A percentile compares a stretch with the other conserved stretches of the same genome.
These are phyloP conservation scores for Lerema accius DNA, from an alignment of 1,140 invertebrate species.

Conservation along the genomic window DNA sequence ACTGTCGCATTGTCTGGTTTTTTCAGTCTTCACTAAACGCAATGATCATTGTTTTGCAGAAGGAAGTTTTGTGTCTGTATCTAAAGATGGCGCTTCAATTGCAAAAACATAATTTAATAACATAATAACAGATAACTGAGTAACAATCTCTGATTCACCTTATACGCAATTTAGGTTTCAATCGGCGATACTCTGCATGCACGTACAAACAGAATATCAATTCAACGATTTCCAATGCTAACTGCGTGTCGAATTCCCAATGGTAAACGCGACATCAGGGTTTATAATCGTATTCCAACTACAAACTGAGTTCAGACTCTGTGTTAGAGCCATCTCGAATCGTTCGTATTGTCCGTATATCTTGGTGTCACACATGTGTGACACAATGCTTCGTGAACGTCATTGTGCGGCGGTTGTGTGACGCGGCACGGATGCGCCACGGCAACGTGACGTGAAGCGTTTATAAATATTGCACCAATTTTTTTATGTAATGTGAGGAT, in stretches of 20 bases:
- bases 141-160: constrained; percentile 35
- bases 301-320: background rate
- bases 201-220: constrained; percentile 49
- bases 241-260: constrained; percentile 53
- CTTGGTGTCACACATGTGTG: constrained; percentile 18
- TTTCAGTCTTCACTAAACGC: too few relatives aligned
- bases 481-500: constrained; percentile 22
- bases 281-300: constrained; percentile 46
- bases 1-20: too few relatives aligned
- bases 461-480: constrained; percentile 36
- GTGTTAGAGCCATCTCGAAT: constrained; percentile 18
- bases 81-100: too few relatives aligned
- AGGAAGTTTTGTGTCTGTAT: too few relatives aligned
- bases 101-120: background rate
- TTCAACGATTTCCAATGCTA: constrained; percentile 54
- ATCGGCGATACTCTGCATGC: constrained; percentile 38
- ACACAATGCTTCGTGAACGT: constrained; percentile 37
- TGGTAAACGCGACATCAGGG: constrained; percentile 46
- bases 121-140: background rate
- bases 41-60: too few relatives aligned
- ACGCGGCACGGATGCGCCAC: constrained; percentile 34
- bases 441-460: constrained; percentile 41
- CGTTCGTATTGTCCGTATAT: too few relatives aligned
- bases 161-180: constrained; percentile 38
- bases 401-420: constrained; percentile 10